These are phyloP conservation scores for Serripes groenlandicus DNA, from an alignment of 2,888 invertebrate genomes.

Conservation along the genomic window DNA sequence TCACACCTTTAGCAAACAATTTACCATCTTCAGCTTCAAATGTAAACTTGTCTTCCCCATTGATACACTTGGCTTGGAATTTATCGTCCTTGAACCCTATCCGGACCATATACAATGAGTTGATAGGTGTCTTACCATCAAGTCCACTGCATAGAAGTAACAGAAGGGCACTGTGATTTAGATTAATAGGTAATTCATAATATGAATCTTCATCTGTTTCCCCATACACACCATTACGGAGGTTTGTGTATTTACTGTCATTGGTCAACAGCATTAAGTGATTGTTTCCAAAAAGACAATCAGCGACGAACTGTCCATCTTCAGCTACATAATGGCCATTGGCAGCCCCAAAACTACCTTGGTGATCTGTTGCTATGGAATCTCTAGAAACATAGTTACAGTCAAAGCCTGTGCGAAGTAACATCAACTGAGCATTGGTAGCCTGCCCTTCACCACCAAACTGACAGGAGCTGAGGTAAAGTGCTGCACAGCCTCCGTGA, in stretches of 20 bases:
- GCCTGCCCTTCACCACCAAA: conserved; percentile 73
- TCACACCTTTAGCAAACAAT: conserved; percentile 38
- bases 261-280: conserved; percentile 73
- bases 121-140: conserved; percentile 32
- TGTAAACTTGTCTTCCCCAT: conserved; percentile 75
- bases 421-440: conserved; percentile 68
- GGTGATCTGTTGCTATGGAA: conserved; percentile 56
- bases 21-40: conserved; percentile 56
- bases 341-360: conserved; percentile 74
- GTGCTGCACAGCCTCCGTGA: conserved; percentile 72
- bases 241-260: conserved; percentile 67
- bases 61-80: conserved; percentile 55
- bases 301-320: conserved; percentile 69
- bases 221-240: conserved; percentile 69
- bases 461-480: conserved; percentile 66
- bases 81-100: conserved; percentile 72
- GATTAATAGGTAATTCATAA: conserved; percentile 61
- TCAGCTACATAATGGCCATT: conserved; percentile 68
- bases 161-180: conserved; percentile 70
- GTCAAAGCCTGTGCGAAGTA: conserved; percentile 74
- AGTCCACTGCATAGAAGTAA: conserved; percentile 72
- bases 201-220: conserved; percentile 28
- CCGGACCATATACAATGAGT: conserved; percentile 71
- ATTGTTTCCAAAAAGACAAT: conserved; percentile 75
- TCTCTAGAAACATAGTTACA: conserved; percentile 66